These are phyloP conservation scores for Acanthosepion lycidas DNA, from an alignment of 2,888 invertebrate genomes.

Conservation along the genomic window DNA sequence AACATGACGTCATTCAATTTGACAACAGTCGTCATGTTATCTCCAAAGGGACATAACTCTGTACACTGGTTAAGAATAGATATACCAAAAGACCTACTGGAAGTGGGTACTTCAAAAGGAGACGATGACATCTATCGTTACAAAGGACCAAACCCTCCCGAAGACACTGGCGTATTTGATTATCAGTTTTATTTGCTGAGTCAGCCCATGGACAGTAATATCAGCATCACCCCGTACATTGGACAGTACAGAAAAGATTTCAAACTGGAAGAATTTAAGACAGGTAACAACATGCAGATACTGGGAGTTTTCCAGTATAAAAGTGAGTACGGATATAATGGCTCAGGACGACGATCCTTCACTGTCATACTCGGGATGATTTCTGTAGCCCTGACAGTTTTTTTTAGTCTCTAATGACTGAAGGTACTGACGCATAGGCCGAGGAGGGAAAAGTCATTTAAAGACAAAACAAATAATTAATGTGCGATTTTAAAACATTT, in stretches of 20 bases:
- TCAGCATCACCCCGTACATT: not conserved
- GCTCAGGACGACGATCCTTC: not conserved
- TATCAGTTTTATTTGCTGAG: not conserved
- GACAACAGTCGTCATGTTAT: not conserved
- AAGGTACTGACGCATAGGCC: not conserved
- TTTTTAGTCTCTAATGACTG: not conserved
- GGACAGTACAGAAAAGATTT: not conserved
- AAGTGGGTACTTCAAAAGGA: not conserved
- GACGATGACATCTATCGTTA: not conserved
- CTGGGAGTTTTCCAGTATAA: not conserved
- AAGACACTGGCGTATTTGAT: not conserved
- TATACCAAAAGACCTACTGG: not conserved
- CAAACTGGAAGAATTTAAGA: not conserved
- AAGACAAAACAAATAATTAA: too few species aligned
- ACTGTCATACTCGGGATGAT: not conserved
- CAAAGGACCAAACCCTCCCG: not conserved
- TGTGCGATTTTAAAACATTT: too few species aligned
- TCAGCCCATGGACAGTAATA: not conserved
- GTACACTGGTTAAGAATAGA: not conserved
- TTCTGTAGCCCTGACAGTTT: not conserved
- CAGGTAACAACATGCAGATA: not conserved
- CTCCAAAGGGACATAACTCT: not conserved
- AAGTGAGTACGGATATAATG: not conserved
- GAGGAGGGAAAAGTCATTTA: too few species aligned
- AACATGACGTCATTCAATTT: not conserved